Percentiles rank a stretch among this genome's conserved stretches.
Conservation (phyloP, 2,113 vertebrate genomes). For the Ochotona princeps region DNA sequence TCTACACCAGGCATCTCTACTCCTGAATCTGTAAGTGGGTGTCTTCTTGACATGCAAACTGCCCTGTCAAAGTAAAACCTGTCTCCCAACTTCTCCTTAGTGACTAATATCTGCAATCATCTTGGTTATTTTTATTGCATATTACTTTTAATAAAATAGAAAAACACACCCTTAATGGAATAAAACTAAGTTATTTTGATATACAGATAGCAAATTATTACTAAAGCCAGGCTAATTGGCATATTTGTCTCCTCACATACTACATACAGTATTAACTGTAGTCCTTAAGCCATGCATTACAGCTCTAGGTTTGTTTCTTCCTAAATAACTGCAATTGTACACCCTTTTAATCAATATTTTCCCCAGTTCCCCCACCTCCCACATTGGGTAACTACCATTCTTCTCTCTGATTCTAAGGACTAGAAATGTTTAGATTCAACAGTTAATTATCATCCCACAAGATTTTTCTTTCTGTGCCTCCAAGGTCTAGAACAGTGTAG, state of each 20-base stretch:
- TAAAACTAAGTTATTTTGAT: background rate
- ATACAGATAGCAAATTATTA: background rate
- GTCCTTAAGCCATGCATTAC: background rate
- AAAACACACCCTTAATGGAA: background rate
- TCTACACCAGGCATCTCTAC: background rate
- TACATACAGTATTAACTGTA: background rate
- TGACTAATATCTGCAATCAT: background rate
- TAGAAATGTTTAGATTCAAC: background rate
- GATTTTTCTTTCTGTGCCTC: background rate
- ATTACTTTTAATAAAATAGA: background rate
- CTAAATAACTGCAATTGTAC: background rate
- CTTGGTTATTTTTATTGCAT: background rate
- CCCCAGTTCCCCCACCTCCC: too few relatives aligned
- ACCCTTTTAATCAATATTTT: background rate
- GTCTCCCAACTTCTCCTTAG: background rate
- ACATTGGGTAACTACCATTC: background rate
- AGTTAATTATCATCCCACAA: background rate
- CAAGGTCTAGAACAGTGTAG: background rate
- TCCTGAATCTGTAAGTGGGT: background rate
- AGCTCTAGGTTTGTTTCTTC: background rate
- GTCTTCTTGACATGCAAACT: background rate
- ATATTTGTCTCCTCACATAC: background rate
- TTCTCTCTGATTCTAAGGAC: background rate
- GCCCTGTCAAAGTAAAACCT: background rate
- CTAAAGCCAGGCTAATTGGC: background rate